phyloP scores from a whole-genome alignment of 2,888 invertebrate genomes.

The Ernsta delagoae region DNA sequence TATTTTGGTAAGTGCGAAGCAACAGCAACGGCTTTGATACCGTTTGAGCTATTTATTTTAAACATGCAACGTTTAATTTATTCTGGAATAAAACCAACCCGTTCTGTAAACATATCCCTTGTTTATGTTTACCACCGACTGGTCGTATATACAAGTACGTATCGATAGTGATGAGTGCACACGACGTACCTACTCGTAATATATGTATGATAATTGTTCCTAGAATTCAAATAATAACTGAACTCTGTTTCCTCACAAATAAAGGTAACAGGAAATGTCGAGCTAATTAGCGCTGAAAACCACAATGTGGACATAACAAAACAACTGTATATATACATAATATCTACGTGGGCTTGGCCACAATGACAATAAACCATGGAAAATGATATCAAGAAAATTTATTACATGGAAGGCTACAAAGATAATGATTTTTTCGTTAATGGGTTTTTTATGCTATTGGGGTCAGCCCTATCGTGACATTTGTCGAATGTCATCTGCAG shows the following conservation, averaged over 20 bases:
- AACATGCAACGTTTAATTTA: background rate
- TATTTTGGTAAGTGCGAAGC: background rate
- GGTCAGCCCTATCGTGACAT: conserved; percentile 40
- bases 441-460: conserved; percentile 54
- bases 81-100: conserved; percentile 1
- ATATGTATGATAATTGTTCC: conserved; percentile 22
- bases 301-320: conserved; percentile 50
- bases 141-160: background rate
- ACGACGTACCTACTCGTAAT: background rate
- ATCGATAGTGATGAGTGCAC: conserved; percentile 10
- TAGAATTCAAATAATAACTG: conserved; percentile 25
- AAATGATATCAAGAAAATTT: conserved; percentile 55
- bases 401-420: conserved; percentile 48
- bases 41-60: background rate
- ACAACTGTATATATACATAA: conserved; percentile 48
- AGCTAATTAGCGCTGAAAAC: conserved; percentile 53
- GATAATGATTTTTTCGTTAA: conserved; percentile 55
- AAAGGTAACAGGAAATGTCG: conserved; percentile 46
- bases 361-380: conserved; percentile 54
- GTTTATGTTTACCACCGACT: conserved; percentile 3
- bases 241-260: conserved; percentile 13
- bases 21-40: background rate
- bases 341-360: conserved; percentile 44
- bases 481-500: conserved; percentile 10
- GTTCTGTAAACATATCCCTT: background rate